A percentile compares a stretch with the other conserved stretches of the same genome.
phyloP scores from a whole-genome alignment of 2,113 vertebrate species.

The Myiozetetes cayanensis region DNA sequence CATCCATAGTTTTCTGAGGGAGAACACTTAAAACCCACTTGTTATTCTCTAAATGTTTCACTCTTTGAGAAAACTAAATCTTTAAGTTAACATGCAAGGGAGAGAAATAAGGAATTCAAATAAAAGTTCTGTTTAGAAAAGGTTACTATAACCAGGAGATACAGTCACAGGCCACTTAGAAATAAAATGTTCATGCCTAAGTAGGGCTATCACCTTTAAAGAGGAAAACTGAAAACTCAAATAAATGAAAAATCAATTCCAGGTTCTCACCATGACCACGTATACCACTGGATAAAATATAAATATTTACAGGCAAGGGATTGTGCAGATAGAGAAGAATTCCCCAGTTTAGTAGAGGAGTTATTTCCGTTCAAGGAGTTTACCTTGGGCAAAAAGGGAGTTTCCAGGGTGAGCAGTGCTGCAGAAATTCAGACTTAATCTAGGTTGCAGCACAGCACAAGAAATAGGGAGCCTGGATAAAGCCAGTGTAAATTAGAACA shows the following conservation, averaged over 20 bases:
- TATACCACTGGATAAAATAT: not conserved
- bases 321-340: not conserved
- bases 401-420: conserved; percentile 28
- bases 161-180: not conserved
- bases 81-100: not conserved
- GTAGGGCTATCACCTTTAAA: not conserved
- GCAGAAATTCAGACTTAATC: conserved; percentile 37
- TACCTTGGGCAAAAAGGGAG: conserved; percentile 42
- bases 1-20: not conserved
- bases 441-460: conserved; percentile 4
- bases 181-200: not conserved
- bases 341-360: not conserved
- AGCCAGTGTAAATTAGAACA: conserved; percentile 41
- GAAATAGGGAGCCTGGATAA: conserved; percentile 13
- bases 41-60: not conserved
- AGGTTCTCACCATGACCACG: not conserved
- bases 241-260: not conserved
- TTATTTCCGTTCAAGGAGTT: not conserved
- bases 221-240: not conserved
- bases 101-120: not conserved
- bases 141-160: not conserved
- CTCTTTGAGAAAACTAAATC: not conserved
- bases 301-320: not conserved
- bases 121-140: not conserved
- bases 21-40: not conserved